These are phyloP conservation scores for Arctocebus calabarensis DNA, from an alignment of 2,797 vertebrate species.

Conservation along the genomic window DNA sequence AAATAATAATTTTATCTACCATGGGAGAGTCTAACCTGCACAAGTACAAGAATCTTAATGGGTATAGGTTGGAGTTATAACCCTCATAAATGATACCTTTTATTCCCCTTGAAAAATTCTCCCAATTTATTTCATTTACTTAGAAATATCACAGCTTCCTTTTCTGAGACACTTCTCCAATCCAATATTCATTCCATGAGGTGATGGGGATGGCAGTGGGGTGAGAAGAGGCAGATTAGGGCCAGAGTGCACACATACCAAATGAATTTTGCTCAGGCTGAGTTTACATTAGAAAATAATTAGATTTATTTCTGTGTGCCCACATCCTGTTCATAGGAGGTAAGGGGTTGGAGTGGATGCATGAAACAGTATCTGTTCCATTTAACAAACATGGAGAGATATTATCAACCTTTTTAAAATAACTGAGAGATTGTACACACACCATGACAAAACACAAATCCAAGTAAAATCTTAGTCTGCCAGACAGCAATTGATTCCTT, in stretches of 20 bases:
- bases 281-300: constrained; percentile 87
- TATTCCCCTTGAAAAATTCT: constrained; percentile 88
- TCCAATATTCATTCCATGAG: constrained; percentile 81
- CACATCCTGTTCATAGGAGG: constrained; percentile 85
- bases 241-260: constrained; percentile 84
- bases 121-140: constrained; percentile 88
- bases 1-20: constrained; percentile 88
- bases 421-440: constrained; percentile 87
- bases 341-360: constrained; percentile 71
- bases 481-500: constrained; percentile 85
- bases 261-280: constrained; percentile 87
- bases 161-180: constrained; percentile 86
- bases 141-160: constrained; percentile 87
- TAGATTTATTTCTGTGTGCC: constrained; percentile 87
- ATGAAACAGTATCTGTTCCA: constrained; percentile 86
- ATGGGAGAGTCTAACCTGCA: constrained; percentile 85
- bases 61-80: constrained; percentile 85
- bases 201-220: constrained; percentile 71
- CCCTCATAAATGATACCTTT: constrained; percentile 87
- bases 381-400: constrained; percentile 88
- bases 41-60: constrained; percentile 85
- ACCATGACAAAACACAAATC: constrained; percentile 85
- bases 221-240: constrained; percentile 84
- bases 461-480: constrained; percentile 84
- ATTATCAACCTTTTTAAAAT: constrained; percentile 87